These are phyloP conservation scores for Theretra japonica DNA, from an alignment of 2,888 invertebrate species.

Conservation along the genomic window DNA sequence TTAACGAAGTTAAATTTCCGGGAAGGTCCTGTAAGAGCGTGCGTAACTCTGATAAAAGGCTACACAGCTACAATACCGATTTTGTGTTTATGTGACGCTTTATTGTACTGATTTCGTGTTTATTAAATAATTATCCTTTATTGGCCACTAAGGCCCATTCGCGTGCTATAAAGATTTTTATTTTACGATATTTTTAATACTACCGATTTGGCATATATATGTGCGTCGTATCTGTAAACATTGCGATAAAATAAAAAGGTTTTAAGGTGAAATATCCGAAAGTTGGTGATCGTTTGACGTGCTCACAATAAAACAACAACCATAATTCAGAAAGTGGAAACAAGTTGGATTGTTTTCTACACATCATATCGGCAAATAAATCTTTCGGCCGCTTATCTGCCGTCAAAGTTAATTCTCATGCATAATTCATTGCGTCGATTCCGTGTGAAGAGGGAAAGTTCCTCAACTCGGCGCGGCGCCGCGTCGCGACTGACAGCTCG, in stretches of 20 bases:
- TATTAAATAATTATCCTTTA: conserved; percentile 26
- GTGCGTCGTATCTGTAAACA: not conserved
- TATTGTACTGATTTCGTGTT: conserved; percentile 29
- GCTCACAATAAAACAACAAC: conserved; percentile 78
- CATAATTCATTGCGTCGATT: conserved; percentile 81
- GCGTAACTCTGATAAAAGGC: conserved; percentile 82
- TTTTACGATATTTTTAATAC: not conserved
- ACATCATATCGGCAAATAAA: conserved; percentile 83
- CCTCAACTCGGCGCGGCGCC: conserved; percentile 56
- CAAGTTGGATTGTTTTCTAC: conserved; percentile 83
- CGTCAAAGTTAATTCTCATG: conserved; percentile 84
- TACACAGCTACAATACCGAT: conserved; percentile 68
- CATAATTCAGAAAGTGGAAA: conserved; percentile 79
- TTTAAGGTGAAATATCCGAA: conserved; percentile 48
- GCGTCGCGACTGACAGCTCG: conserved; percentile 35
- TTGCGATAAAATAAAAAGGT: conserved; percentile 37
- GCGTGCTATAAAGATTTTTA: not conserved
- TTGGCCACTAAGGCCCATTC: not conserved
- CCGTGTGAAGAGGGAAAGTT: conserved; percentile 73
- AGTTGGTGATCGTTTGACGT: conserved; percentile 67
- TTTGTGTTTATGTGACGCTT: conserved; percentile 61
- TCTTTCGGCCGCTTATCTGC: conserved; percentile 81
- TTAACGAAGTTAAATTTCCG: conserved; percentile 85
- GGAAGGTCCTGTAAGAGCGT: conserved; percentile 78
- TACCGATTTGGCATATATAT: not conserved